These are phyloP conservation scores for Palythoa grandis DNA, from an alignment of 92 coral and sea anemone genomes.

Conservation along the genomic window DNA sequence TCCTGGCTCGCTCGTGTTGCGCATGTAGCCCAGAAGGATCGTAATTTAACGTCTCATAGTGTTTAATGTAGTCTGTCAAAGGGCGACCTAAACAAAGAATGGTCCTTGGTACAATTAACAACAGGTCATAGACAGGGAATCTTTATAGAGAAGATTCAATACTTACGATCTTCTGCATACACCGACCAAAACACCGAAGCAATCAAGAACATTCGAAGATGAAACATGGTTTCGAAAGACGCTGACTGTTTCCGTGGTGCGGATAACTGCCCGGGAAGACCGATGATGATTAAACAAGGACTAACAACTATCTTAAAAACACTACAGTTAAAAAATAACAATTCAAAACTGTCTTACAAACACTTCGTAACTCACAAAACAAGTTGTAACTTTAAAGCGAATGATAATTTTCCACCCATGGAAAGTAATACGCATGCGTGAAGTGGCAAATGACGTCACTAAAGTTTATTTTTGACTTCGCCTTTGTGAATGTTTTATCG, in stretches of 20 bases:
- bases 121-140: background rate
- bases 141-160: background rate
- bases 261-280: background rate
- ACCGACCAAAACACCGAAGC: conserved; percentile 34
- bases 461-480: conserved; percentile 5
- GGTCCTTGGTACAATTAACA: background rate
- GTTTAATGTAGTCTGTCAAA: conserved; percentile 82
- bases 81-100: conserved; percentile 71
- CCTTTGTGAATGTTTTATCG: background rate
- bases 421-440: conserved; percentile 18
- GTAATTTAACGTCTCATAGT: conserved; percentile 88
- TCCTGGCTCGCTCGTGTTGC: conserved; percentile 82
- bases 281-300: background rate
- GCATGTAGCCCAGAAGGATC: conserved; percentile 60
- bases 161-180: conserved; percentile 27
- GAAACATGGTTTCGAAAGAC: conserved; percentile 31
- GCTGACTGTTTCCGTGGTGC: conserved; percentile 25
- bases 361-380: background rate
- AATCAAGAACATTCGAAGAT: conserved; percentile 2
- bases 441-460: conserved; percentile 10
- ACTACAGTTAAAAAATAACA: background rate
- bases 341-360: conserved; percentile 1
- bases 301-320: background rate
- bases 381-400: background rate
- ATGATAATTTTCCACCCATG: background rate